Conservation (phyloP, 2,113 vertebrate genomes). For the Anser brachyrhynchus region DNA sequence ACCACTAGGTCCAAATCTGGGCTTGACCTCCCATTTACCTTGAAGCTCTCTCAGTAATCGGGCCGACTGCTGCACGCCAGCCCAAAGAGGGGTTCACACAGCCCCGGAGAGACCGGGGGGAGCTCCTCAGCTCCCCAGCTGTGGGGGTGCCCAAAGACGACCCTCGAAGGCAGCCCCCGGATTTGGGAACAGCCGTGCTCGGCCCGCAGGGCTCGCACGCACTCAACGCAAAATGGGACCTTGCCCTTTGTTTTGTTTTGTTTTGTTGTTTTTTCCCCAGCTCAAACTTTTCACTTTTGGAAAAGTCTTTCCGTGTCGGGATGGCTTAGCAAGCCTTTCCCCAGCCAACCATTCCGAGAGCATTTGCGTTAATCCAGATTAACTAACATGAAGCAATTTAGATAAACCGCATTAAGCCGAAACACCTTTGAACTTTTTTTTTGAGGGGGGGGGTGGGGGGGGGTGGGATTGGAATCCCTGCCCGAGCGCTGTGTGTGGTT, state of each 20-base stretch:
- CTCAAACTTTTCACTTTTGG: background rate
- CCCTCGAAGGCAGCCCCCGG: background rate
- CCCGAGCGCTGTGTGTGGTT: slow-evolving; percentile 23
- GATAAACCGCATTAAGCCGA: slow-evolving; percentile 56
- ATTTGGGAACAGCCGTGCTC: background rate
- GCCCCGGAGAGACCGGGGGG: background rate
- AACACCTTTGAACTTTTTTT: slow-evolving; percentile 64
- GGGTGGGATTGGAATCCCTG: slow-evolving; percentile 17
- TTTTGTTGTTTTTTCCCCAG: background rate
- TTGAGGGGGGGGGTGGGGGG: background rate
- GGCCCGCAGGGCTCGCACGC: background rate
- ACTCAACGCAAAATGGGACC: background rate
- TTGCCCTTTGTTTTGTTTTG: too few species aligned
- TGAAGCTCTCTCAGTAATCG: background rate
- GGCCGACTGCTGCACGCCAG: background rate
- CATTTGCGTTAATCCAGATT: slow-evolving; percentile 70
- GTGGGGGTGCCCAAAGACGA: fast-evolving
- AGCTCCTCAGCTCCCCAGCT: background rate
- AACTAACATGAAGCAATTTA: slow-evolving; percentile 65
- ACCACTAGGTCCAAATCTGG: slow-evolving; percentile 55
- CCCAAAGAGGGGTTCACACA: background rate
- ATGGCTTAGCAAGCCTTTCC: slow-evolving; percentile 23
- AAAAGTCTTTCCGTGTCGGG: background rate
- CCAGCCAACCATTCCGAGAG: background rate
- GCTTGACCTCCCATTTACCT: slow-evolving; percentile 65